phyloP scores from a whole-genome alignment of 92 coral and sea anemone genomes.

The Bergia puertoricense region DNA sequence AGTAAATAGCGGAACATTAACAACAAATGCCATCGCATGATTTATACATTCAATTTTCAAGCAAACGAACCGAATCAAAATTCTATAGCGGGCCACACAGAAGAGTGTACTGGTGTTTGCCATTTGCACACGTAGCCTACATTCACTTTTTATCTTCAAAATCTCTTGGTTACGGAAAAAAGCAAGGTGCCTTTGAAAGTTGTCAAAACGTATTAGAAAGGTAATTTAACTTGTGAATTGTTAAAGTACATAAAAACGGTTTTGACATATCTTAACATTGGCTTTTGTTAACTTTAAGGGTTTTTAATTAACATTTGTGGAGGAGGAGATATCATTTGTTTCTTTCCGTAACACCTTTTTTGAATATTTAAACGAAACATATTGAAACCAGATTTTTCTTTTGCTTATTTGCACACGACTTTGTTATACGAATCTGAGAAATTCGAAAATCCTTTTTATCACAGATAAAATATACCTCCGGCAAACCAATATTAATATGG shows the following conservation, averaged over 20 bases:
- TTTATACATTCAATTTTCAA: slow-evolving; percentile 3
- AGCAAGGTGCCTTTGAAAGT: neutral
- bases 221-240: neutral
- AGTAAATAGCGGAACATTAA: neutral
- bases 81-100: neutral
- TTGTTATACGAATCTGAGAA: neutral
- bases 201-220: neutral
- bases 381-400: neutral
- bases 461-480: neutral
- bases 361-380: neutral
- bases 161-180: neutral
- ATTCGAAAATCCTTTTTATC: neutral
- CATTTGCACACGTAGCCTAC: neutral
- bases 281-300: neutral
- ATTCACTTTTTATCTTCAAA: neutral
- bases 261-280: neutral
- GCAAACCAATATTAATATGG: neutral
- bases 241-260: slow-evolving; percentile 1
- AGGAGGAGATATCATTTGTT: neutral
- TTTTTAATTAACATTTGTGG: neutral
- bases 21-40: neutral
- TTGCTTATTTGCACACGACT: neutral
- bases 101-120: neutral
- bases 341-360: neutral
- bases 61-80: neutral